Evolutionary conservation across 2,113 vertebrate genomes (phyloP).

Genomic region (Aplodontia rufa): DNA sequence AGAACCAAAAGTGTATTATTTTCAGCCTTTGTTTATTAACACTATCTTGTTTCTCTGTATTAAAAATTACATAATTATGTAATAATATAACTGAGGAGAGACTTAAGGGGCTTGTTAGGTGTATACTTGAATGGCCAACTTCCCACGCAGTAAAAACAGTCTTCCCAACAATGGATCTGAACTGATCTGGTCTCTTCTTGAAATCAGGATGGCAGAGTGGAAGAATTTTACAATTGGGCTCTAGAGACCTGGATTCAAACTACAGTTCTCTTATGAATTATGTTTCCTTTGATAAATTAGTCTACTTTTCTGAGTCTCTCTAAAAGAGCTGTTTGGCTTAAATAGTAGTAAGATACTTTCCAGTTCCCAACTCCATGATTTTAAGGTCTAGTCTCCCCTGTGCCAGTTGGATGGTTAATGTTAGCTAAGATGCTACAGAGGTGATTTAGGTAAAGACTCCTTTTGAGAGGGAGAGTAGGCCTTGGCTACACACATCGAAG

Average conservation of each 20-base stretch:
- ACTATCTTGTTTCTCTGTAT: neutral
- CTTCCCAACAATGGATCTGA: neutral
- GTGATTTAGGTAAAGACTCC: neutral
- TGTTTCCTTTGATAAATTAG: neutral
- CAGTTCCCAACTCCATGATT: neutral
- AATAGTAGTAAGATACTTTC: neutral
- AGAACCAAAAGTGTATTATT: neutral
- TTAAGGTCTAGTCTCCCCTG: neutral
- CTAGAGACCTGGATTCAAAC: neutral
- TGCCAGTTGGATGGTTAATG: neutral
- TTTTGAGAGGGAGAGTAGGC: neutral
- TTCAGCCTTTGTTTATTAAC: neutral
- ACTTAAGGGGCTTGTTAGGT: neutral
- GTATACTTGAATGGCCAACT: neutral
- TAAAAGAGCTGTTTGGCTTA: slow-evolving; percentile 25
- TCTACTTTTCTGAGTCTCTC: neutral
- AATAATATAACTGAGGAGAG: slow-evolving; percentile 37
- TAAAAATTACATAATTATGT: neutral
- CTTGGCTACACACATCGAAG: neutral
- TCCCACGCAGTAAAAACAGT: neutral
- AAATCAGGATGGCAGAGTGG: neutral
- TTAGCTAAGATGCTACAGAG: neutral
- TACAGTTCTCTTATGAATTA: slow-evolving; percentile 22
- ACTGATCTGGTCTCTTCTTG: neutral
- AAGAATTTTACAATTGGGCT: neutral